Evolutionary conservation across 2,113 vertebrate species (phyloP), one percentile per base, ranked within the genome.

Genomic region (Xiphorhynchus elegans): DNA sequence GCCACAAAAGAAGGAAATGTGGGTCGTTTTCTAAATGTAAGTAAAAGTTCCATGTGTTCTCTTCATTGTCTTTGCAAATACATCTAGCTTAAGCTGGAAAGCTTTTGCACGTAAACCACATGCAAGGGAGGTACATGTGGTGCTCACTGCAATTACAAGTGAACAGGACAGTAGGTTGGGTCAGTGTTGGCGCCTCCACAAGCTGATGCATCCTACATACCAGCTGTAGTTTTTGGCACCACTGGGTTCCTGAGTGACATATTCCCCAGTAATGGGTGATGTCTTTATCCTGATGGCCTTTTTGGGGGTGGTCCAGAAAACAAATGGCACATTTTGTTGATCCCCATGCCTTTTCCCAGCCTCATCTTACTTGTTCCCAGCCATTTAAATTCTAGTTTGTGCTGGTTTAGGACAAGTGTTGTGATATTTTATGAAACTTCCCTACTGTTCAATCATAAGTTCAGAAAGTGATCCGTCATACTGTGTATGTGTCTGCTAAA

Each of bases 1-100:
- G 99, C 99, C 73, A 98, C 98, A 58, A 98, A 97, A 95, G 99
- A 99, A 97, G 99, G 99, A 93, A 99, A 99, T 47, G 99, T 99
- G 64, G 98, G 98, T 80, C 98, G 99, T 64, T 99, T 99, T 95
- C 96, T 99, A 75, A 99, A 99, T 11, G 99, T 99, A 96, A 98
- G 98, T 98, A 95, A 55, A 72, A 63, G 10, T 44, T 89, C 23
- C 11, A 5, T 25, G 37, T 44, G 7, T 81, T 93, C 13, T 74
- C 47, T 59, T 77, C 1, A 9, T 42, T 83, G 50, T 37, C 39
- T 53, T 47, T 37, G 29, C 53, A 69, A 77, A 62, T 58, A 37
- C 14, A 7, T 49, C 0, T 77, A 49, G 42, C 42, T 70, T 56
- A 42, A 62, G 35, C 29, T 55, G 83, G 49, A 67, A 56, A 7